phyloP scores from a whole-genome alignment of 2,888 invertebrate species.

The Thecocarcelia acutangulata region DNA sequence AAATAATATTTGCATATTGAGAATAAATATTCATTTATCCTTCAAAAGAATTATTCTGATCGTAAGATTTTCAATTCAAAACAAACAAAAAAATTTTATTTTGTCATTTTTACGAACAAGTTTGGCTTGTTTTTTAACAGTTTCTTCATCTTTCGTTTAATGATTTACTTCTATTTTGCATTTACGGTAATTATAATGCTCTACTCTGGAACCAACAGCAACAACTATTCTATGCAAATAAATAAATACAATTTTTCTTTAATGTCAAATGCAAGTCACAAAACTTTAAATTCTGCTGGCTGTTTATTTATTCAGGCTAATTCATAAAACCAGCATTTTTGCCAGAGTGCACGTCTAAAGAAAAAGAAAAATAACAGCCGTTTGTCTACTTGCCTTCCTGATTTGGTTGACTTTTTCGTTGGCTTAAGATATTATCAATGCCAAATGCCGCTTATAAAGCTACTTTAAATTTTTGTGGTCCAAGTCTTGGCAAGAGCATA shows the following conservation, averaged over 20 bases:
- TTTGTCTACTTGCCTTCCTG: slow-evolving; percentile 61
- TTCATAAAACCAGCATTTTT: slow-evolving; percentile 60
- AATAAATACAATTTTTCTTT: slow-evolving; percentile 47
- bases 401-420: slow-evolving; percentile 52
- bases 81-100: not conserved
- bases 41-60: slow-evolving; percentile 24
- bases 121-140: slow-evolving; percentile 50
- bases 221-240: slow-evolving; percentile 52
- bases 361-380: slow-evolving; percentile 1
- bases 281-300: slow-evolving; percentile 60
- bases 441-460: slow-evolving; percentile 55
- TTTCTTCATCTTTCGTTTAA: slow-evolving; percentile 1
- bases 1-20: slow-evolving; percentile 32
- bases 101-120: slow-evolving; percentile 53
- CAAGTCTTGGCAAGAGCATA: slow-evolving; percentile 1
- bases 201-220: slow-evolving; percentile 10
- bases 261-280: slow-evolving; percentile 62
- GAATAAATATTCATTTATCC: slow-evolving; percentile 43
- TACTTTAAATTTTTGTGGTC: slow-evolving; percentile 44
- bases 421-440: slow-evolving; percentile 59
- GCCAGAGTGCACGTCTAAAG: slow-evolving; percentile 8
- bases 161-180: slow-evolving; percentile 56
- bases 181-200: slow-evolving; percentile 64
- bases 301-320: slow-evolving; percentile 54
- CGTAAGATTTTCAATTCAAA: not conserved